These are phyloP conservation scores for Lasiurus borealis DNA, from an alignment of 2,113 vertebrate species.

Conservation along the genomic window DNA sequence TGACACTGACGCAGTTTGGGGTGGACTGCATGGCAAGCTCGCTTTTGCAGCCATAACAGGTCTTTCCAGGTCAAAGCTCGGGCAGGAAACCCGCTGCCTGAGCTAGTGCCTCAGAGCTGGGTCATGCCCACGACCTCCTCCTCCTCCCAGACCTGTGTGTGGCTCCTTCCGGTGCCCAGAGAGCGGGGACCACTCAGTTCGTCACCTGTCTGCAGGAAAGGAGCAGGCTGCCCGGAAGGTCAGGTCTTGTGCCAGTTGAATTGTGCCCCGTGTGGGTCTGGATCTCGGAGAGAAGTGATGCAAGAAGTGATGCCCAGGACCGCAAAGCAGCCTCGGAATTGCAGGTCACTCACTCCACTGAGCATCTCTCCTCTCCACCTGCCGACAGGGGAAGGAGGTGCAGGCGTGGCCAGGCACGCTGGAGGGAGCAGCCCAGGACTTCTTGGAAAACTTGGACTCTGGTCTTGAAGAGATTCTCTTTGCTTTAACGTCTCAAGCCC, in stretches of 20 bases:
- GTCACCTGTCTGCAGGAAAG: neutral
- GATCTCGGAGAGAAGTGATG: neutral
- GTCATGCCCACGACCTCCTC: neutral
- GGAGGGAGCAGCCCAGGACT: neutral
- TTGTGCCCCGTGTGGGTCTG: neutral
- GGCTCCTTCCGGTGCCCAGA: neutral
- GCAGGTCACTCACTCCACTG: neutral
- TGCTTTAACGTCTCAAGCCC: too few species aligned
- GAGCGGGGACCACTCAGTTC: neutral
- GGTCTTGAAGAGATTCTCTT: too few species aligned
- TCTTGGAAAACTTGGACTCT: neutral
- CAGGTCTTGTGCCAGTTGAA: neutral
- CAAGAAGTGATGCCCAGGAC: neutral
- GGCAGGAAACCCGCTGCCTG: neutral
- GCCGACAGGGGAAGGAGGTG: neutral
- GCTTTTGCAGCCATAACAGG: neutral
- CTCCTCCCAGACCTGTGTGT: neutral
- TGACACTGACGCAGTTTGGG: neutral
- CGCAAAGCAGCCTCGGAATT: neutral
- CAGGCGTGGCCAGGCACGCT: neutral
- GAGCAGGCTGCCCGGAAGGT: neutral
- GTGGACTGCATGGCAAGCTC: neutral
- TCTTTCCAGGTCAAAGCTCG: neutral
- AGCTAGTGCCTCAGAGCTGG: neutral
- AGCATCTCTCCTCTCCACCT: neutral